Conservation (phyloP, 2,113 vertebrate species). For the Corythaeola cristata region DNA sequence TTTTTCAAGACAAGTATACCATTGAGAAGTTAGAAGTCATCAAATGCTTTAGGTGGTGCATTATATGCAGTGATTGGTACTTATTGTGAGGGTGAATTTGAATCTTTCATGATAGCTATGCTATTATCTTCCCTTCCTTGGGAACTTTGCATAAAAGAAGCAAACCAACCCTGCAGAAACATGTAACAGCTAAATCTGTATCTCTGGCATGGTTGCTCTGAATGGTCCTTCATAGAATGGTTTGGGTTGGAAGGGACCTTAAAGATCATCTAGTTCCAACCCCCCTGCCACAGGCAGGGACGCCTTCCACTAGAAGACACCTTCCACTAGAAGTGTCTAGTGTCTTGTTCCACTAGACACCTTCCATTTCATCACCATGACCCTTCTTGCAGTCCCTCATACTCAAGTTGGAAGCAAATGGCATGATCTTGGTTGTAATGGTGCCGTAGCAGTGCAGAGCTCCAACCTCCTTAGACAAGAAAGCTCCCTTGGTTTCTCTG, state of each 20-base stretch:
- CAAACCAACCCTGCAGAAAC: not conserved
- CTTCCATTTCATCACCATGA: not conserved
- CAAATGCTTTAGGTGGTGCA: not conserved
- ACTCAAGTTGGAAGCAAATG: not conserved
- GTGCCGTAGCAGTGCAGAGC: not conserved
- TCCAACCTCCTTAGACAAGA: not conserved
- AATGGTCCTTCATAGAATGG: not conserved
- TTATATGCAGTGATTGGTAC: not conserved
- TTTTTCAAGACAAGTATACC: not conserved
- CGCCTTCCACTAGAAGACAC: too few species aligned
- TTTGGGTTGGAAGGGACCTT: too few species aligned
- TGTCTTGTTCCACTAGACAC: too few species aligned
- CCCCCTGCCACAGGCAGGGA: too few species aligned
- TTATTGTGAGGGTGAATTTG: not conserved
- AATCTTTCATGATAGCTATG: not conserved
- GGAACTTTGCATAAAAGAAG: not conserved
- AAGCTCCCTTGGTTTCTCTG: not conserved
- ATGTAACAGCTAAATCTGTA: not conserved
- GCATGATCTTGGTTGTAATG: not conserved
- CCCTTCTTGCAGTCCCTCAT: rapidly evolving
- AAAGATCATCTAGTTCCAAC: too few species aligned
- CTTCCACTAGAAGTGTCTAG: too few species aligned
- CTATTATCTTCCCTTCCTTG: not conserved
- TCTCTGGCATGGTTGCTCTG: not conserved
- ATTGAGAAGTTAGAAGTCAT: not conserved